Percentiles rank a stretch among this genome's conserved stretches.
Evolutionary conservation across 2,888 invertebrate genomes (phyloP).

Genomic region (Ophonus ardosiacus): DNA sequence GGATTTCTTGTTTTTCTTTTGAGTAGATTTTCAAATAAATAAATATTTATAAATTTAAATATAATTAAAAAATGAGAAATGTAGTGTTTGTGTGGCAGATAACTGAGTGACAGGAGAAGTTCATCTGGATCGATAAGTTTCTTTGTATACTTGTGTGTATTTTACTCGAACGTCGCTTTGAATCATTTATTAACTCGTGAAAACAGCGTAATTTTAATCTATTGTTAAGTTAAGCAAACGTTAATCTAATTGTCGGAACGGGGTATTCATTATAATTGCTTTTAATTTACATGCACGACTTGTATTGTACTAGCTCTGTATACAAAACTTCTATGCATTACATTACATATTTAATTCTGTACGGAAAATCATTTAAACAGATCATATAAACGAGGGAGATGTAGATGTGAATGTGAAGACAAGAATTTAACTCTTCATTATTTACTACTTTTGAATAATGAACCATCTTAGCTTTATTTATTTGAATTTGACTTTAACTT

Average conservation of each 20-base stretch:
- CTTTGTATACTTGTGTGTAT: slow-evolving; percentile 48
- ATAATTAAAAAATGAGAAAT: not conserved
- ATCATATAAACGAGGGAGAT: slow-evolving; percentile 27
- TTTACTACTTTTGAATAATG: slow-evolving; percentile 25
- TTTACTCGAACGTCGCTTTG: slow-evolving; percentile 40
- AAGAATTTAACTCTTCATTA: slow-evolving; percentile 7
- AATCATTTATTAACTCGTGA: slow-evolving; percentile 74
- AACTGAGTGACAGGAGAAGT: not conserved
- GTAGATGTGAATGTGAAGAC: slow-evolving; percentile 3
- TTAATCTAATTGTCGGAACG: slow-evolving; percentile 74
- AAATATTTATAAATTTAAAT: not conserved
- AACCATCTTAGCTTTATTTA: not conserved
- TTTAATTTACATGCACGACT: slow-evolving; percentile 76
- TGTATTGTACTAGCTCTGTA: slow-evolving; percentile 65
- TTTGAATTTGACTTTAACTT: not conserved
- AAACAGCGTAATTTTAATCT: slow-evolving; percentile 76
- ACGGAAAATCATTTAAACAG: slow-evolving; percentile 37
- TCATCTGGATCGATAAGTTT: slow-evolving; percentile 46
- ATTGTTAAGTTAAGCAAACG: slow-evolving; percentile 76
- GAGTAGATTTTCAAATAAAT: not conserved
- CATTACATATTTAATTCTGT: slow-evolving; percentile 36
- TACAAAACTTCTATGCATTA: slow-evolving; percentile 42
- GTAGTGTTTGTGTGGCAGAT: not conserved
- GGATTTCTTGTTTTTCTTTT: no score
- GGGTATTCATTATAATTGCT: slow-evolving; percentile 76